Percentiles rank a stretch among this genome's conserved stretches.
Evolutionary conservation across 2,888 invertebrate genomes (phyloP).

Genomic region (Ectropis crepuscularia): DNA sequence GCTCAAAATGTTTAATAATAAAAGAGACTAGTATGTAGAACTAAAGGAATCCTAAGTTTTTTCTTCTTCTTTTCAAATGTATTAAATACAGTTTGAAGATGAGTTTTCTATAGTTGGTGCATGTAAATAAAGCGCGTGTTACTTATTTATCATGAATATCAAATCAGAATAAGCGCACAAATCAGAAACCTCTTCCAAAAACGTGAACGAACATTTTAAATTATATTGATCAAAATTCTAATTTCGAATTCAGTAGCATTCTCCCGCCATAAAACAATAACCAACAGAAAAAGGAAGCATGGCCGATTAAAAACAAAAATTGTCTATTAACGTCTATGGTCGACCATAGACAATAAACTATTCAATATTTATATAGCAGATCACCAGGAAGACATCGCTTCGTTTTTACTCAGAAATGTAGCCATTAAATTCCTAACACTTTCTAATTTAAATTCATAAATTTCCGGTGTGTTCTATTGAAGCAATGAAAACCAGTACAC

Average conservation of each 20-base stretch:
- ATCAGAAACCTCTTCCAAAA: too few species aligned
- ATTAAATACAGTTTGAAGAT: too few species aligned
- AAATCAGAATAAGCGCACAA: too few species aligned
- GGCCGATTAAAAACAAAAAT: constrained; percentile 53
- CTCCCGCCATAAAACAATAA: constrained; percentile 23
- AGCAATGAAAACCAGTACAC: constrained; percentile 5
- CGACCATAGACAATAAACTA: constrained; percentile 64
- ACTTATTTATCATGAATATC: too few species aligned
- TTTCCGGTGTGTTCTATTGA: constrained; percentile 77
- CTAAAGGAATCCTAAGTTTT: too few species aligned
- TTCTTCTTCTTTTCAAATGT: too few species aligned
- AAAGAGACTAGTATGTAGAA: too few species aligned
- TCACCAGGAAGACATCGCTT: constrained; percentile 58
- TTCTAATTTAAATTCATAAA: constrained; percentile 84
- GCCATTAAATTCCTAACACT: constrained; percentile 82
- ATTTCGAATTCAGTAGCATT: not conserved
- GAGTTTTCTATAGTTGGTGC: too few species aligned
- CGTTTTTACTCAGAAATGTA: constrained; percentile 45
- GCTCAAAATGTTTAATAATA: too few species aligned
- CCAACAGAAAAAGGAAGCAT: constrained; percentile 45
- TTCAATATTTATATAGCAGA: constrained; percentile 72
- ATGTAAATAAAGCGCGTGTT: too few species aligned
- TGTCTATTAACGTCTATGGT: constrained; percentile 49
- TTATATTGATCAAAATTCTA: not conserved
- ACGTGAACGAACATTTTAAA: too few species aligned